Evolutionary conservation across 2,113 vertebrate species (phyloP), one percentile per base, ranked within the genome.

Genomic region (Pangasianodon hypophthalmus): DNA sequence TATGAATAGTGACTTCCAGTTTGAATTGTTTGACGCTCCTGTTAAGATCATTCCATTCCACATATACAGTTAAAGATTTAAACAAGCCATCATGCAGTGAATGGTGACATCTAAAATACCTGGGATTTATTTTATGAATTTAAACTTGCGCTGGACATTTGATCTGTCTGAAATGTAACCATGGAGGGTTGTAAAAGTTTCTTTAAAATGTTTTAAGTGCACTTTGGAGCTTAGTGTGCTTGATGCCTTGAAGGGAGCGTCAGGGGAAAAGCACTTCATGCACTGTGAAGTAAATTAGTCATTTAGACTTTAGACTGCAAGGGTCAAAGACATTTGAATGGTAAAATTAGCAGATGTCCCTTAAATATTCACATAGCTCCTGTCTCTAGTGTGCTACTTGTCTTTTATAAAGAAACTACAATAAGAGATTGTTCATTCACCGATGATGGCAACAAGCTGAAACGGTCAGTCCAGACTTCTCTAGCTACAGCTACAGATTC

Each of bases 221-320:
- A 88, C 46, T 54, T 88, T 88, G 60, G 58, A 88, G 79, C 54
- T 88, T 41, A 67, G 44, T 24, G 44, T 62, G 2, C 32, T 29
- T 71, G 48, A 56, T 83, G 62, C 50, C 79, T 69, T 29, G 62
- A 88, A 56, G 62, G 46, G 50, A 81, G 58, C 83, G 77, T 54
- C 41, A 69, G 46, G 13, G 32, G 60, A 88, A 52, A 69, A 54
- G n/a, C 5, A 88, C 79, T 54, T 69, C n/a, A 71, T 83, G 60
- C 52, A 67, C 62, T 19, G 2, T 46, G 37, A 71, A 84, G 50
- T 84, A 26, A 84, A 84, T 84, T n/a, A 88, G 64, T 73, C 62
- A 84, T 84, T 84, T n/a, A 88, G 64, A 58, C 62, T 73, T 84
- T 88, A 84, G 8, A 67, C 67, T n/a, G 48, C 26, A 24, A 58